Evolutionary conservation across 2,113 vertebrate genomes (phyloP).

Genomic region (Dascyllus trimaculatus): DNA sequence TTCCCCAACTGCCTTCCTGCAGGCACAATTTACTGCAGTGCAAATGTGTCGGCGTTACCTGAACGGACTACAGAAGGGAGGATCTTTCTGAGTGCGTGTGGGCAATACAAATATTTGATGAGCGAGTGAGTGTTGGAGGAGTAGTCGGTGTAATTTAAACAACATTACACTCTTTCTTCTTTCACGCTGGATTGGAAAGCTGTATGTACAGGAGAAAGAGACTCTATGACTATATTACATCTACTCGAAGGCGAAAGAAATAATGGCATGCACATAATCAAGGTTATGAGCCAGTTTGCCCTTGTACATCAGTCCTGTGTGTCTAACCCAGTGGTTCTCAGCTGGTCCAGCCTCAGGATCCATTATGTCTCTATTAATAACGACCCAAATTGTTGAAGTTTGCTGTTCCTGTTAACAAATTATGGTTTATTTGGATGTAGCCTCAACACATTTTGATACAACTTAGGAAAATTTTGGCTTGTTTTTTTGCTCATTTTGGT

Average conservation of each 20-base stretch:
- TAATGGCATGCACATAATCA: neutral
- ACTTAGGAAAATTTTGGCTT: too few relatives aligned
- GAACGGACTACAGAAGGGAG: neutral
- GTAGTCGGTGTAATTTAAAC: neutral
- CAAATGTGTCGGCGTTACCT: conserved; percentile 25
- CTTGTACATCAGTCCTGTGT: conserved; percentile 1
- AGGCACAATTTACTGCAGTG: conserved; percentile 28
- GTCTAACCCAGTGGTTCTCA: too few relatives aligned
- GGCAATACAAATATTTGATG: conserved; percentile 35
- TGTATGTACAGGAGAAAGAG: neutral
- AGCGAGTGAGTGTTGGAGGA: neutral
- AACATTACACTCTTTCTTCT: neutral
- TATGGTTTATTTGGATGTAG: too few relatives aligned
- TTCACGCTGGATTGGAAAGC: neutral
- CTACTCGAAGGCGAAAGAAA: neutral
- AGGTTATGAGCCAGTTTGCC: neutral
- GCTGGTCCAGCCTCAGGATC: too few relatives aligned
- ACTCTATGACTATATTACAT: neutral
- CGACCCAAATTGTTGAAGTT: too few relatives aligned
- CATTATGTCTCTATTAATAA: too few relatives aligned
- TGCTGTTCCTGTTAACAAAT: too few relatives aligned
- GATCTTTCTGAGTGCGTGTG: neutral
- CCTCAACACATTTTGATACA: too few relatives aligned
- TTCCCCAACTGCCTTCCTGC: conserved; percentile 21
- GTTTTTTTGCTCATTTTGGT: too few relatives aligned